phyloP scores from a whole-genome alignment of 2,888 invertebrate species.

The Conops quadrifasciatus region DNA sequence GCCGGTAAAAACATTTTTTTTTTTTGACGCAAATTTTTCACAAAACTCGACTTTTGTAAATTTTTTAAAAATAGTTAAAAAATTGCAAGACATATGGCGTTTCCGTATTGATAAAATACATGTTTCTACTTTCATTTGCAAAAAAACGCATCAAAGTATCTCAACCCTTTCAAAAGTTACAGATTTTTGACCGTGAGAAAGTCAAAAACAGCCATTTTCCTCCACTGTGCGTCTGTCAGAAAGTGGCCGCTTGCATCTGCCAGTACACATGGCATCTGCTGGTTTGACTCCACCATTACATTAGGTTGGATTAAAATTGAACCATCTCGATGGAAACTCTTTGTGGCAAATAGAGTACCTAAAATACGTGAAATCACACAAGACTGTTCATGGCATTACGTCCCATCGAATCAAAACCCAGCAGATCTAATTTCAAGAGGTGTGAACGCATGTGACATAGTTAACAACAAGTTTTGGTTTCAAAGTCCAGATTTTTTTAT shows the following conservation, averaged over 20 bases:
- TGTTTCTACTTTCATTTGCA: too few species aligned
- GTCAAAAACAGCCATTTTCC: too few species aligned
- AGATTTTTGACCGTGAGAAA: too few species aligned
- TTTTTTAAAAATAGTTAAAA: too few species aligned
- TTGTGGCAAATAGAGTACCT: slow-evolving; percentile 41
- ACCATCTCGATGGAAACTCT: slow-evolving; percentile 33
- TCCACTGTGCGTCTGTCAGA: not conserved
- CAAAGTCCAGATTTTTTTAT: slow-evolving; percentile 31
- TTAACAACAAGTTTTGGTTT: slow-evolving; percentile 26
- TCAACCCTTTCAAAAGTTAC: too few species aligned
- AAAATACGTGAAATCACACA: slow-evolving; percentile 36
- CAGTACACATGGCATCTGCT: slow-evolving; percentile 20
- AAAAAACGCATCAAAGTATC: too few species aligned
- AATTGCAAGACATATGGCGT: too few species aligned
- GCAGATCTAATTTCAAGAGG: slow-evolving; percentile 40
- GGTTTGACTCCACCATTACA: slow-evolving; percentile 40
- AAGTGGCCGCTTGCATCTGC: slow-evolving; percentile 15
- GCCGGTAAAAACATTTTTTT: too few species aligned
- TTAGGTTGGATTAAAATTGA: slow-evolving; percentile 39
- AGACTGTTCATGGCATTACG: slow-evolving; percentile 36
- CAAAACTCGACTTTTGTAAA: too few species aligned
- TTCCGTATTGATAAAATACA: too few species aligned
- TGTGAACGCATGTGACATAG: slow-evolving; percentile 23
- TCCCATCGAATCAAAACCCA: slow-evolving; percentile 39
- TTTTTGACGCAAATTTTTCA: too few species aligned